Evolutionary conservation across 2,888 invertebrate genomes (phyloP).

Genomic region (Danaus chrysippus): DNA sequence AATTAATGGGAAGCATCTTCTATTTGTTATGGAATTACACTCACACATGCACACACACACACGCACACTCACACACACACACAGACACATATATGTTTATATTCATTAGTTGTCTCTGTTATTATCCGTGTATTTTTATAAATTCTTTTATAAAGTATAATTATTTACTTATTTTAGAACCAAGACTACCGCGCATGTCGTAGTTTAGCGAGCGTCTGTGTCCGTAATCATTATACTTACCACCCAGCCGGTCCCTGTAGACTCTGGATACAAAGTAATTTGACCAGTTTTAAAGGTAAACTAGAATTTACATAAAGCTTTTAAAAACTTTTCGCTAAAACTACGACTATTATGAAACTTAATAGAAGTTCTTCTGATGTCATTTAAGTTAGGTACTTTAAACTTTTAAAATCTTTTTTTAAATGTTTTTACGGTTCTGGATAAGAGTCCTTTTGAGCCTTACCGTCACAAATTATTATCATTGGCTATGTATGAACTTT

Average conservation of each 20-base stretch:
- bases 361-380: neutral
- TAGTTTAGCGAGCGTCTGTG: conserved; percentile 53
- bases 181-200: conserved; percentile 46
- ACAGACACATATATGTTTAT: no score
- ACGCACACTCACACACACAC: no score
- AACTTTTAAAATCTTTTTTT: no score
- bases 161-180: conserved; percentile 26
- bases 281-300: conserved; percentile 47
- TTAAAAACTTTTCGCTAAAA: conserved; percentile 5
- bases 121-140: conserved; percentile 2
- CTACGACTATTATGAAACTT: neutral
- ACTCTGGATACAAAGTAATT: conserved; percentile 58
- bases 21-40: no score
- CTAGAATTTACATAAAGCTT: neutral
- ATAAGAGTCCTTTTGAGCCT: no score
- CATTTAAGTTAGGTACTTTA: no score
- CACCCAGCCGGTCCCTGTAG: conserved; percentile 64
- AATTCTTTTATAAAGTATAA: neutral
- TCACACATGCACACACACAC: no score
- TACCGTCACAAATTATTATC: no score
- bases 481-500: no score
- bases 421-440: no score
- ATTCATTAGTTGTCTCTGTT: no score
- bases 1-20: no score
- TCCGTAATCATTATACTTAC: conserved; percentile 54